Percentiles rank a stretch among this genome's conserved stretches.
Conservation (phyloP, 2,113 vertebrate species). For the Garra rufa region DNA sequence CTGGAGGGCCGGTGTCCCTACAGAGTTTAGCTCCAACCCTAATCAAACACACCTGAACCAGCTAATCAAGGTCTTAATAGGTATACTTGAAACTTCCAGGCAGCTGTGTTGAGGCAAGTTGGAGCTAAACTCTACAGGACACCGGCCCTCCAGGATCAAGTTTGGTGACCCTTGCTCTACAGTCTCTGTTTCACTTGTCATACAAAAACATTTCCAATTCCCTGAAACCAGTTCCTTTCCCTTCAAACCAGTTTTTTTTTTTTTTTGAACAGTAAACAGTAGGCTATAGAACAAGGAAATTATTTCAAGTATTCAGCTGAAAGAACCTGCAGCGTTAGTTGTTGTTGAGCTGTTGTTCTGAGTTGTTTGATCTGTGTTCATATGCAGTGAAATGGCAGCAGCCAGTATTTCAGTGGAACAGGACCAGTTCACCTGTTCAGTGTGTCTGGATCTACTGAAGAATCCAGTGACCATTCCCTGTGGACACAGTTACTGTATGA, state of each 20-base stretch:
- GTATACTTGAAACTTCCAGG: too few species aligned
- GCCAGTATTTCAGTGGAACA: neutral
- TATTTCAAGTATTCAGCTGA: neutral
- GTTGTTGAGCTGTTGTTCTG: neutral
- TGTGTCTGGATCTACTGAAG: slow-evolving; percentile 7
- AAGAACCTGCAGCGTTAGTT: neutral
- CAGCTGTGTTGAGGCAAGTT: too few species aligned
- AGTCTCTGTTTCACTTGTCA: neutral
- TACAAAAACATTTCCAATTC: neutral
- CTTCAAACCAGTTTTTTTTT: neutral
- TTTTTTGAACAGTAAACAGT: neutral
- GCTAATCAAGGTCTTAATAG: too few species aligned
- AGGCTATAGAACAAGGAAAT: neutral
- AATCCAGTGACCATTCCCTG: slow-evolving; percentile 2
- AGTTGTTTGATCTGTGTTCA: neutral
- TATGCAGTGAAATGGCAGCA: neutral
- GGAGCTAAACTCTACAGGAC: too few species aligned
- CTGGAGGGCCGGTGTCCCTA: too few species aligned
- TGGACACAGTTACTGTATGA: neutral
- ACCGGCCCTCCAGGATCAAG: too few species aligned
- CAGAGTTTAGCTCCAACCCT: too few species aligned
- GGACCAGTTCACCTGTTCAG: neutral
- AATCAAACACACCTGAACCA: too few species aligned
- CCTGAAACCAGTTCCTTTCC: neutral
- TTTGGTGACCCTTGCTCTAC: too few species aligned